Percentiles rank a stretch among this genome's conserved stretches.
phyloP scores from a whole-genome alignment of 92 coral and sea anemone species.

The Chrysogorgia sp. region DNA sequence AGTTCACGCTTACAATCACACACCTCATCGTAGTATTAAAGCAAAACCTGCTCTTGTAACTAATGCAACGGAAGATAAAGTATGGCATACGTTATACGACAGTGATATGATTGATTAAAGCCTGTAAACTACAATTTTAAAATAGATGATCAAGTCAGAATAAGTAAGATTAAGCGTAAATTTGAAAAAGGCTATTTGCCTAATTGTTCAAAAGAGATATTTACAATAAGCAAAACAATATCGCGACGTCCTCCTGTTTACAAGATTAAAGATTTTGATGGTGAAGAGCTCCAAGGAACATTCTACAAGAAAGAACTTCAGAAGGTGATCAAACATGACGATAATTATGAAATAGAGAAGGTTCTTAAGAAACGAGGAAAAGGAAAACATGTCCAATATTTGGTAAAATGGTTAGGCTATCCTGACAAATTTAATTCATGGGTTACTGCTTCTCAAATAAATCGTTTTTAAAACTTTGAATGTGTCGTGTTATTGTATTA shows the following conservation, averaged over 20 bases:
- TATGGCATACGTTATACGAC: no score
- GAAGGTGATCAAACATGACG: constrained; percentile 29
- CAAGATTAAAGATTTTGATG: constrained; percentile 33
- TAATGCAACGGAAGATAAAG: no score
- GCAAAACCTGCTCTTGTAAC: no score
- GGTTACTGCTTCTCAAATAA: no score
- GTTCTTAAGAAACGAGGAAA: constrained; percentile 36
- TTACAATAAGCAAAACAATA: constrained; percentile 42
- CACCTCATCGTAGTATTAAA: no score
- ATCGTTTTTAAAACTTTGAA: no score
- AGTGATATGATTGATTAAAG: no score
- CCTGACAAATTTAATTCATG: no score
- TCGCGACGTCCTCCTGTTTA: constrained; percentile 43
- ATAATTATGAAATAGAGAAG: constrained; percentile 32
- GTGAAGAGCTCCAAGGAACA: constrained; percentile 46
- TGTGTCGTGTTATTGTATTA: no score
- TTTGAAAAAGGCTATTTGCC: constrained; percentile 53
- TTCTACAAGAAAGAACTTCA: constrained; percentile 47
- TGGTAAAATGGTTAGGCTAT: constrained; percentile 60
- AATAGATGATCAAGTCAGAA: no score
- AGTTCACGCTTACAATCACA: no score
- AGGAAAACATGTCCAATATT: constrained; percentile 49
- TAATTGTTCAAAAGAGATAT: constrained; percentile 42
- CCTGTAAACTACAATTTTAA: no score
- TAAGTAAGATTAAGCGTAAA: constrained; percentile 27